Percentiles rank a stretch among this genome's conserved stretches.
Evolutionary conservation across 2,888 invertebrate genomes (phyloP).

Genomic region (Yponomeuta evonymella): DNA sequence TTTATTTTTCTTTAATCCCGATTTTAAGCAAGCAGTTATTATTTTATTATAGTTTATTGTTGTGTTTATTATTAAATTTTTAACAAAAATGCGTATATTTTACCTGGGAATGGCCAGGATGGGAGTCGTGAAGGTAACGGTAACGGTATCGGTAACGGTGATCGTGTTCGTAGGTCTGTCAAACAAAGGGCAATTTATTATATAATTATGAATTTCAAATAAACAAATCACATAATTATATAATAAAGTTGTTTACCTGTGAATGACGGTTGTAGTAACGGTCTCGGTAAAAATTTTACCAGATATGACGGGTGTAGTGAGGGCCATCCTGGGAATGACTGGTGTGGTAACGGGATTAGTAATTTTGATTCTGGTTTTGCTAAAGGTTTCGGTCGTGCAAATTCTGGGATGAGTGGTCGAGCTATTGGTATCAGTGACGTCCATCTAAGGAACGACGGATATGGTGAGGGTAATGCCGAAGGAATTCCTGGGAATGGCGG

Average conservation of each 20-base stretch:
- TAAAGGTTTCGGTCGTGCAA: not conserved
- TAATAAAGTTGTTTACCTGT: not conserved
- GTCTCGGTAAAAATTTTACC: not conserved
- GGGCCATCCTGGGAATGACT: not conserved
- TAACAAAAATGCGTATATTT: not conserved
- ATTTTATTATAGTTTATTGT: not conserved
- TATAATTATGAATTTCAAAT: not conserved
- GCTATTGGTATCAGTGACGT: not conserved
- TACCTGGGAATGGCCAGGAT: slow-evolving; percentile 16
- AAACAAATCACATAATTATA: not conserved
- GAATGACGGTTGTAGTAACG: not conserved
- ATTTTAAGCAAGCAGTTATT: too few relatives aligned
- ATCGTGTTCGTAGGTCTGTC: not conserved
- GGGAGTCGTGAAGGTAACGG: not conserved
- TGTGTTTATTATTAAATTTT: not conserved
- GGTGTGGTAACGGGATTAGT: not conserved
- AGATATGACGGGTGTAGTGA: not conserved
- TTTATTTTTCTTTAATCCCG: too few relatives aligned
- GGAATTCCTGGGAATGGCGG: not conserved
- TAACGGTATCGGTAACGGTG: slow-evolving; percentile 4
- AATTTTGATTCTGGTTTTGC: not conserved
- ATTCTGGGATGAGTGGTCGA: not conserved
- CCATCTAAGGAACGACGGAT: not conserved
- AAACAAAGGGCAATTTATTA: not conserved
- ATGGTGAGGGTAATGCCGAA: not conserved